Base-by-base conservation (phyloP, 2,888 invertebrate species). In the Phengaris arion region DNA sequence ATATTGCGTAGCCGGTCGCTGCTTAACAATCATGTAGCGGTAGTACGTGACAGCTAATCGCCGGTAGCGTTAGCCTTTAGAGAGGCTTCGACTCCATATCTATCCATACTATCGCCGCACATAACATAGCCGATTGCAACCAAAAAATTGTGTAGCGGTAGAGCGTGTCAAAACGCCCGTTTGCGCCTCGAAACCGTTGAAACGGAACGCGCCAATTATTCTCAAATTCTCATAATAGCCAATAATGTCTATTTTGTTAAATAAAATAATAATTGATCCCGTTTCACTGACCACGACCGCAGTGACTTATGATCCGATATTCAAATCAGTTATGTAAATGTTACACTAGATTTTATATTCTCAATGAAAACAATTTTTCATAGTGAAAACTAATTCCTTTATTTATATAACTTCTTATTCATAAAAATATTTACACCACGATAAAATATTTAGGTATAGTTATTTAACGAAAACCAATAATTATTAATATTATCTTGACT, bases 181-280 rank as follows among this genome's bases (percentile, higher is more conserved):
- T 12, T 64, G 64, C 35, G 12, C 64, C 6, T 35, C 35, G 4
- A 2, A 64, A 64, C 64, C 35, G 9, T 2, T 64, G 35, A 64
- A 10, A 35, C 64, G 64, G 64, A 35, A 64, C 64, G 64, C 4
- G 35, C 64, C 35, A 45, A 45, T 64, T 64, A 64, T 64, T 64
- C 64, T 64, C 45, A 64, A 64, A 64, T 35, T 64, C 64, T 64
- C 64, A 64, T 64, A 64, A 64, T 64, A 45, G 10, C 35, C 64
- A 64, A 64, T 64, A 64, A 64, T 45, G 64, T 12, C 12, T 64
- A 64, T 64, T 59, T 45, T 64, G 64, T 35, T 35, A 12, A 35
- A 64, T 64, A 64, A 64, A 64, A 64, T 64, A 64, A 64, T 64
- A 64, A 64, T 64, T 6, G 64, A 35, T 45, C 6, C 10, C 64